Evolutionary conservation across 2,797 vertebrate species (phyloP), one percentile per base, ranked within the genome.

Genomic region (Enteromius thamalakanensis): DNA sequence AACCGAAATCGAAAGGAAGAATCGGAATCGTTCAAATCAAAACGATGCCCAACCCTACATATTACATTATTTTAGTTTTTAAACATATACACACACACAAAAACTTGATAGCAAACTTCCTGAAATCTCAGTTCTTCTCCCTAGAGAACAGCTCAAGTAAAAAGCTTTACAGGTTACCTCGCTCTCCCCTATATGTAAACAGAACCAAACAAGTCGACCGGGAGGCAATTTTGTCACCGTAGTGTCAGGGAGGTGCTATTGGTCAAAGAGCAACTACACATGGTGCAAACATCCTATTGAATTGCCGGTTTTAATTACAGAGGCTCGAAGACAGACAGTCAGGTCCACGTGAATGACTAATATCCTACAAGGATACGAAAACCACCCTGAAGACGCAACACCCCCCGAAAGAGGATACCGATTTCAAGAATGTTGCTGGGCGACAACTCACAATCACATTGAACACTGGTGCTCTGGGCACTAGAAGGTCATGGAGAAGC

Each of bases 301-400:
- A 74, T 77, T 55, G 34, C 47, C 4, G 15, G 11, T 71, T 84
- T 83, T 78, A 80, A 75, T 64, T 71, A 77, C 45, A 26, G 15
- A 21, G 26, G 4, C 67, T 55, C 11, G 49, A 55, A 47, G 49
- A 42, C 37, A 23, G 42, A 70, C 29, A 71, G 49, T 83, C 75
- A 51, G 67, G 49, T 69, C 72, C 0, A 3, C 49, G 12, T 76
- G 81, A 82, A 76, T 78, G 75, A 40, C 75, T 49, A 58, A 76
- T 68, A 83, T 71, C 82, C 37, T 74, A 70, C 74, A 60, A 77
- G 65, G 29, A 78, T 37, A 78, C 3, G 2, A 71, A 71, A 83
- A 62, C 40, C 29, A 78, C 75, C 40, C n/a, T 3, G 14, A 83
- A 83, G 81, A 83, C 0, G 9, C 42, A 64, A 51, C 26, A 23